Base-by-base conservation (phyloP, 2,888 invertebrate genomes). In the Choristoneura rosaceana region DNA sequence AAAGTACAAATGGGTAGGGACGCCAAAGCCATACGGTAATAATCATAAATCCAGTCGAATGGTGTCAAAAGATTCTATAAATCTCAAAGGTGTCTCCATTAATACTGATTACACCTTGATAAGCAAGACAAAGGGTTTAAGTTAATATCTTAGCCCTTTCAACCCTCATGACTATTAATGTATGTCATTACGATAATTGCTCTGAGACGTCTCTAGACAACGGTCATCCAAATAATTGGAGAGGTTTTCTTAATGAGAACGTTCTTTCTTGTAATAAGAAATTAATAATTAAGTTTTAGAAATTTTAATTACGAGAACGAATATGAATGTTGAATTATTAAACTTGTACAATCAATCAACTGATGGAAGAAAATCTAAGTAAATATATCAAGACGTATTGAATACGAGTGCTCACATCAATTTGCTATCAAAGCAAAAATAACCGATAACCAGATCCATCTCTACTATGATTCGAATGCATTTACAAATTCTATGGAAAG, bases 401-500 rank as follows among this genome's bases (percentile, higher is more conserved):
- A 71, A 69, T 74, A 74, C 7, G 52, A 9, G 43, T 50, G 4
- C 17, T 55, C 55, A 50, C 50, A 75, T 67, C 66, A 61, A 66
- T 62, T 68, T 25, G 60, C 25, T 45, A 59, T 52, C 52, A 52
- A 52, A 52, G 41, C 14, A 68, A 45, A 68, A 15, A 45, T 58
- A 60, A 45, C 43, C 68, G 62, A 73, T 69, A 74, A 65, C 63
- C 74, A 75, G 55, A 70, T 74, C 69, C 74, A 70, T 70, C 66
- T 61, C 68, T 61, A 82, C 80, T 78, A 25, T 2, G 25, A 25
- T 25, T 77, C 75, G 77, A 82, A 84, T 88, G 84, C 85, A 85
- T 86, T 86, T 84, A 81, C 79, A 77, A 88, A 87, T 87, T 89
- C 84, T 84, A 88, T 86, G 81, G 79, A 82, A 86, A 87, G 87